Evolutionary conservation across 1,140 invertebrate species (phyloP), one percentile per base, ranked within the genome.

Genomic region (Mercenaria mercenaria): DNA sequence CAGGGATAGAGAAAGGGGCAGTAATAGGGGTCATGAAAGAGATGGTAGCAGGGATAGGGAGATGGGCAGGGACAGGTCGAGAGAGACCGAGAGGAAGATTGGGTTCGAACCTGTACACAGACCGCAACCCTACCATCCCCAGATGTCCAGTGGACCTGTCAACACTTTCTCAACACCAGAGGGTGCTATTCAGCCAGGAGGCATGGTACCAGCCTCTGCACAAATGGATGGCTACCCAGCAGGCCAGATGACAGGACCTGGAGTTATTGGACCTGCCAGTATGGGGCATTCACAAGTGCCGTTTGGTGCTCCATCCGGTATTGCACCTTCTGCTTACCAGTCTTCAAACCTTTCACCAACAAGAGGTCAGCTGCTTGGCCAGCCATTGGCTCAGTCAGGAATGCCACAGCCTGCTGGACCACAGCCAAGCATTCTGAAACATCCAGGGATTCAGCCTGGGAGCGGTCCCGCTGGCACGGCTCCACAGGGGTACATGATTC

Each of bases 51-150:
- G 82, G 23, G 72, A 43, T 23, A 72, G 34, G 20, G 79, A 82
- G 26, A 29, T 34, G 43, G 61, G 64, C 20, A 67, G 64, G 50
- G 77, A 81, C 20, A 47, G 34, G n/a, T 64, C 77, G n/a, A 82
- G 77, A 47, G 87, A 89, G 15, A 81, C 87, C 0, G 79, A 59
- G 20, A 41, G 26, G 20, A 81, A 67, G n/a, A 34, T 43, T 20
- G 87, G 47, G 15, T 81, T 89, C 72, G 87, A 89, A 74, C 87
- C 87, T 26, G 47, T 89, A 4, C 87, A 72, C 4, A 61, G 87
- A 59, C 87, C 77, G 37, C 29, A 81, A 43, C 23, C 79, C 20
- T 50, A 81, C 34, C 26, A 59, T 26, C 76, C 87, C 6, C 64
- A 80, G 61, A 37, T 89, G 76, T 32, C 77, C 1, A 82, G 87